These are phyloP conservation scores for Alosa sapidissima DNA, from an alignment of 2,797 vertebrate species.

Conservation along the genomic window DNA sequence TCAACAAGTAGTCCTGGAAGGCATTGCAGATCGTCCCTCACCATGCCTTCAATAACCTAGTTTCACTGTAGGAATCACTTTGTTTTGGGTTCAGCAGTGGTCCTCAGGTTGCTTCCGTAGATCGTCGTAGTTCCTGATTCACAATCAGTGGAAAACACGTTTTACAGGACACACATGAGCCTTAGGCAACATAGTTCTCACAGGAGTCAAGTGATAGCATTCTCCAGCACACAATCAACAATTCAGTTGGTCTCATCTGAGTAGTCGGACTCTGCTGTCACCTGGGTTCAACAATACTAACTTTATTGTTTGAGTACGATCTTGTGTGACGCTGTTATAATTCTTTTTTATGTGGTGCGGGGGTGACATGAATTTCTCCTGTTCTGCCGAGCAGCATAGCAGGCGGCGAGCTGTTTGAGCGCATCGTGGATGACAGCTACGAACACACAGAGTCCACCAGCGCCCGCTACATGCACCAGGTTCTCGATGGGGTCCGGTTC, in stretches of 20 bases:
- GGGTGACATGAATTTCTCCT: not conserved
- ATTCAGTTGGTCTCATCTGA: not conserved
- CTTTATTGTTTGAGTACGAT: not conserved
- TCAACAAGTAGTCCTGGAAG: too few species aligned
- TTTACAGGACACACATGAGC: too few species aligned
- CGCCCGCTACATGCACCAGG: slow-evolving; percentile 80
- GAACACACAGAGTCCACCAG: slow-evolving; percentile 86
- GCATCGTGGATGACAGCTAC: slow-evolving; percentile 82
- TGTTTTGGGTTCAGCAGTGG: too few species aligned
- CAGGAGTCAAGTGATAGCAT: too few species aligned
- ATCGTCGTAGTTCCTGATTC: too few species aligned
- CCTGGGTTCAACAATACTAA: not conserved
- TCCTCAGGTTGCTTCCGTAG: too few species aligned
- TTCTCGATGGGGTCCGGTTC: slow-evolving; percentile 80
- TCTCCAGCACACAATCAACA: not conserved
- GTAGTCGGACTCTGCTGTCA: not conserved
- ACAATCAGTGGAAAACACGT: too few species aligned
- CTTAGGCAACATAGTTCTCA: too few species aligned
- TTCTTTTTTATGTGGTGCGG: not conserved
- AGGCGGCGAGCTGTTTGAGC: slow-evolving; percentile 86
- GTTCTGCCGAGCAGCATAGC: slow-evolving; percentile 70
- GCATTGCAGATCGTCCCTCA: too few species aligned
- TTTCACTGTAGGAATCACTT: too few species aligned
- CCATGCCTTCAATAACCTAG: too few species aligned
- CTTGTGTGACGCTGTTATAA: not conserved